These are phyloP conservation scores for Nomada flava DNA, from an alignment of 2,888 invertebrate species.

Conservation along the genomic window DNA sequence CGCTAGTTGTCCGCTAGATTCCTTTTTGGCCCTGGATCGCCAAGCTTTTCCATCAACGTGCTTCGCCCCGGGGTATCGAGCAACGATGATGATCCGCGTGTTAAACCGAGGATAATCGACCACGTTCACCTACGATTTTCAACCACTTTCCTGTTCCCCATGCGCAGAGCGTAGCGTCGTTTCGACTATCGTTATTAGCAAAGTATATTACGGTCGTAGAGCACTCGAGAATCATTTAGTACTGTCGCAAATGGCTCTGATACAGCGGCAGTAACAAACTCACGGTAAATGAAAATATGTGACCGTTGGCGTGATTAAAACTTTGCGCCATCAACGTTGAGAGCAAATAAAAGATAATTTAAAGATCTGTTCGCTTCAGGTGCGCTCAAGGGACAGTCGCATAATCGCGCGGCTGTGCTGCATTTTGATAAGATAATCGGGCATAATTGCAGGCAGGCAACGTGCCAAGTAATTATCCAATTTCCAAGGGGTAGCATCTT, in stretches of 20 bases:
- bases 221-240: conserved; percentile 24
- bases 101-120: conserved; percentile 53
- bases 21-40: conserved; percentile 1
- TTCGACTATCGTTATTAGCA: neutral
- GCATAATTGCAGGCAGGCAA: neutral
- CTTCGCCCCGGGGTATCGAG: neutral
- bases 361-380: no score
- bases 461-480: conserved; percentile 27
- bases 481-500: conserved; percentile 12
- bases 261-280: conserved; percentile 6
- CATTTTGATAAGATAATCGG: neutral
- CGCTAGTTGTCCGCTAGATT: neutral
- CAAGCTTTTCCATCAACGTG: conserved; percentile 24
- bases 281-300: no score
- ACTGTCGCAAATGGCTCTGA: conserved; percentile 17
- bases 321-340: no score
- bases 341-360: no score
- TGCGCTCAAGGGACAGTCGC: no score
- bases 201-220: neutral
- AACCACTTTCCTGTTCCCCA: neutral
- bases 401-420: no score
- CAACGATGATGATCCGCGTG: conserved; percentile 35
- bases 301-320: no score
- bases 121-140: conserved; percentile 42
- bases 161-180: neutral